phyloP scores from a whole-genome alignment of 2,113 vertebrate species.

The Rhinolophus sinicus region DNA sequence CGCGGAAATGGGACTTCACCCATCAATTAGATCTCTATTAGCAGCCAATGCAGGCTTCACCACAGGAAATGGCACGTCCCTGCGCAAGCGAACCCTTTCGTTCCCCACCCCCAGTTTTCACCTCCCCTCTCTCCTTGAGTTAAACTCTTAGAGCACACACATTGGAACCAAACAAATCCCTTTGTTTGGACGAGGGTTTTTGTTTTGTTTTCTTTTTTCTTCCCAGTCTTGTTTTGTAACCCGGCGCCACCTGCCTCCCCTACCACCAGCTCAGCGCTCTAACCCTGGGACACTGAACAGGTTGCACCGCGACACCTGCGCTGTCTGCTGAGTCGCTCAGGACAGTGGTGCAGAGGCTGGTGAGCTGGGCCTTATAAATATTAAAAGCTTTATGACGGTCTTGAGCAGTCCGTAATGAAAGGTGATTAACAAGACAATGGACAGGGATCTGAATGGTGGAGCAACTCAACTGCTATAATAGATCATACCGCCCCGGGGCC shows the following conservation, averaged over 20 bases:
- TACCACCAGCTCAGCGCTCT: slow-evolving; percentile 40
- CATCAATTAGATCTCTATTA: slow-evolving; percentile 99
- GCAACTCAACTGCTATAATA: slow-evolving; percentile 84
- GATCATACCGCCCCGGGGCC: slow-evolving; percentile 83
- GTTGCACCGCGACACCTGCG: slow-evolving; percentile 80
- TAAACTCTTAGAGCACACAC: slow-evolving; percentile 92
- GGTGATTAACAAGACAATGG: slow-evolving; percentile 91
- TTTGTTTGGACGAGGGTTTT: slow-evolving; percentile 80
- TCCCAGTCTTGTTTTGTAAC: not conserved
- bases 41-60: slow-evolving; percentile 97
- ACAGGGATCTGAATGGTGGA: slow-evolving; percentile 85
- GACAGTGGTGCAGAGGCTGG: not conserved
- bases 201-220: slow-evolving; percentile 67
- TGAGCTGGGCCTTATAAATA: slow-evolving; percentile 85
- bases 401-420: slow-evolving; percentile 79
- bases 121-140: slow-evolving; percentile 83
- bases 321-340: not conserved
- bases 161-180: slow-evolving; percentile 84
- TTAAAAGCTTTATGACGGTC: slow-evolving; percentile 86
- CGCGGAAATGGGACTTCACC: slow-evolving; percentile 97
- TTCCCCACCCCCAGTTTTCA: slow-evolving; percentile 25
- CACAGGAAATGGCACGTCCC: slow-evolving; percentile 95
- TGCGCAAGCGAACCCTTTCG: slow-evolving; percentile 83
- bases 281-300: slow-evolving; percentile 78
- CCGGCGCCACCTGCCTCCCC: slow-evolving; percentile 83